Conservation (phyloP, 1,140 invertebrate species). For the Dendroctonus valens region DNA sequence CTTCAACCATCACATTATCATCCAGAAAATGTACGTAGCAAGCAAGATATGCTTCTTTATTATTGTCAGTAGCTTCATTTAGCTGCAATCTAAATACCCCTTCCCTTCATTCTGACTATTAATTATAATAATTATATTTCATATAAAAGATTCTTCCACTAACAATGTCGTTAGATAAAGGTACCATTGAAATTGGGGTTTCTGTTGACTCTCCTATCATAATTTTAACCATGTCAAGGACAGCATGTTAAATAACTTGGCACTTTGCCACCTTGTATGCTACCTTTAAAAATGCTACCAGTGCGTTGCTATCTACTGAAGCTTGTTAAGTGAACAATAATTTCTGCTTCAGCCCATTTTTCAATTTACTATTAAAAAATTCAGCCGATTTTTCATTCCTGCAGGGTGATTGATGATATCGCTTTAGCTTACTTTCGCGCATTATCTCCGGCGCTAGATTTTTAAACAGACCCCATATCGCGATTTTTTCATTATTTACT, state of each 20-base stretch:
- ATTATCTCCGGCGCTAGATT: no score
- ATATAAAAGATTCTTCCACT: slow-evolving; percentile 42
- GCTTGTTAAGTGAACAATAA: slow-evolving; percentile 17
- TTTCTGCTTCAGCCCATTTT: no score
- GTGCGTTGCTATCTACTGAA: slow-evolving; percentile 21
- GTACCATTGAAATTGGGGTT: slow-evolving; percentile 40
- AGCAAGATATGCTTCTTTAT: slow-evolving; percentile 40
- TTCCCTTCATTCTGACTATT: slow-evolving; percentile 37
- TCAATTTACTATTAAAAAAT: no score
- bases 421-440: no score
- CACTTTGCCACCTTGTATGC: slow-evolving; percentile 40
- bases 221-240: slow-evolving; percentile 42
- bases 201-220: slow-evolving; percentile 36
- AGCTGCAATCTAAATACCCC: slow-evolving; percentile 41
- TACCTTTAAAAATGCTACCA: slow-evolving; percentile 33
- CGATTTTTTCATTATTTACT: no score
- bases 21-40: slow-evolving; percentile 40
- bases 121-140: slow-evolving; percentile 39
- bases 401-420: no score
- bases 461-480: no score
- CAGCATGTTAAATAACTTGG: slow-evolving; percentile 41
- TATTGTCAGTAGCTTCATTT: slow-evolving; percentile 41
- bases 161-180: slow-evolving; percentile 43
- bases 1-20: slow-evolving; percentile 34
- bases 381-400: no score